These are phyloP conservation scores for Drosophila cyrtoloma DNA, from an alignment of 2,888 invertebrate species.

Conservation along the genomic window DNA sequence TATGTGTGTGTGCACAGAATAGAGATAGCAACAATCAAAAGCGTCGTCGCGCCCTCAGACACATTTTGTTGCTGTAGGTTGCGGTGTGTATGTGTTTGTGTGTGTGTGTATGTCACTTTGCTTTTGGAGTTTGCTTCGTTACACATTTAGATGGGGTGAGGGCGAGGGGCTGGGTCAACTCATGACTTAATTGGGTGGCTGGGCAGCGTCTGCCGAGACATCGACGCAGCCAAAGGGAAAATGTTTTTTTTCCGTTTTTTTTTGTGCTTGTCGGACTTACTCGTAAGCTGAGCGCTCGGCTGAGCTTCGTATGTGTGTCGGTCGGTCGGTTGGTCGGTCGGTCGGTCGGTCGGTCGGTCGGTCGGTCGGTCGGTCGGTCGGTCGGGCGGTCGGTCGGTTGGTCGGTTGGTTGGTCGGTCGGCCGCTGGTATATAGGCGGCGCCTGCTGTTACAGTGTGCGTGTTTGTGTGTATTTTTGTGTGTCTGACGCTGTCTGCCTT, in stretches of 20 bases:
- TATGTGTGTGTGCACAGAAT: constrained; percentile 14
- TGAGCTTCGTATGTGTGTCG: constrained; percentile 51
- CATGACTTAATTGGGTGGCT: constrained; percentile 80
- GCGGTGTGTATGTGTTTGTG: constrained; percentile 49
- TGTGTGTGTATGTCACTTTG: constrained; percentile 21
- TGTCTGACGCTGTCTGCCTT: constrained; percentile 69
- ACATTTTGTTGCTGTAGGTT: constrained; percentile 84
- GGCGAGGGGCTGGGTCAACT: constrained; percentile 52
- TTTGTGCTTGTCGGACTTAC: constrained; percentile 44
- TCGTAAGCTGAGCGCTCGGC: constrained; percentile 50
- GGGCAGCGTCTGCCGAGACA: constrained; percentile 76
- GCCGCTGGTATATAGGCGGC: constrained; percentile 54
- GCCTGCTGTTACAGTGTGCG: constrained; percentile 5
- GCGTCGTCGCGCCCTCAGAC: constrained; percentile 72
- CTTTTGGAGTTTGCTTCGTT: constrained; percentile 40
- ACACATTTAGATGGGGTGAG: constrained; percentile 22
- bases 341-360: constrained; percentile 31
- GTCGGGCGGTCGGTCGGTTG: constrained; percentile 15
- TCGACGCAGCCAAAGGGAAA: constrained; percentile 66
- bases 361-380: constrained; percentile 26
- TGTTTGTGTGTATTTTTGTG: constrained; percentile 29
- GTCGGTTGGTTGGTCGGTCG: constrained; percentile 20
- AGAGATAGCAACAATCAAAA: constrained; percentile 47
- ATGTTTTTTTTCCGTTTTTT: constrained; percentile 55
- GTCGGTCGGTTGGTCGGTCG: constrained; percentile 31